phyloP scores from a whole-genome alignment of 2,113 vertebrate genomes.

The Talpa occidentalis region DNA sequence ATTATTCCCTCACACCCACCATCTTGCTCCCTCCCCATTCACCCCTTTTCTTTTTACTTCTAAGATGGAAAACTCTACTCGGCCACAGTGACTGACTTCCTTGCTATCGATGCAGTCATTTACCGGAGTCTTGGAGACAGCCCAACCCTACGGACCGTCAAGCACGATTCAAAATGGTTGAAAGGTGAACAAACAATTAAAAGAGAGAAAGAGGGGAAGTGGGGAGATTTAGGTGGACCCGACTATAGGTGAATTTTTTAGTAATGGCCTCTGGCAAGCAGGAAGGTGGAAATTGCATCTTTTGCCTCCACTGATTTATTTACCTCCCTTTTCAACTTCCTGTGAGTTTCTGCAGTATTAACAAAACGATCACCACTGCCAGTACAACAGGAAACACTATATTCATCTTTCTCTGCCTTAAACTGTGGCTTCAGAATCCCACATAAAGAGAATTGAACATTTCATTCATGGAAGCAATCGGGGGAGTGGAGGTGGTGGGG shows the following conservation, averaged over 20 bases:
- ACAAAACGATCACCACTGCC: constrained; percentile 63
- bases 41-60: constrained; percentile 12
- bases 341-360: constrained; percentile 61
- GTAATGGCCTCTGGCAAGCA: constrained; percentile 63
- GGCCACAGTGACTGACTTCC: constrained; percentile 98
- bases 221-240: constrained; percentile 60
- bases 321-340: constrained; percentile 62
- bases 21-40: not conserved
- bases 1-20: not conserved
- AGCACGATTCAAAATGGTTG: constrained; percentile 99
- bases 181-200: constrained; percentile 92
- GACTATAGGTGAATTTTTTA: constrained; percentile 75
- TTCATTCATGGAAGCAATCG: not conserved
- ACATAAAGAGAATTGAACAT: constrained; percentile 54
- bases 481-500: constrained; percentile 1
- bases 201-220: not conserved
- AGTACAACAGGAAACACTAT: constrained; percentile 43
- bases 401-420: constrained; percentile 62
- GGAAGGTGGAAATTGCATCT: constrained; percentile 67
- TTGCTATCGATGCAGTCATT: constrained; percentile 98
- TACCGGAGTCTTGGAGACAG: constrained; percentile 99
- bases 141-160: constrained; percentile 97
- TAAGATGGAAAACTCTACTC: constrained; percentile 98
- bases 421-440: constrained; percentile 56
- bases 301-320: constrained; percentile 73